A percentile compares a stretch with the other conserved stretches of the same genome.
Conservation (phyloP, 2,888 invertebrate genomes). For the Lasioglossum leucozonium region DNA sequence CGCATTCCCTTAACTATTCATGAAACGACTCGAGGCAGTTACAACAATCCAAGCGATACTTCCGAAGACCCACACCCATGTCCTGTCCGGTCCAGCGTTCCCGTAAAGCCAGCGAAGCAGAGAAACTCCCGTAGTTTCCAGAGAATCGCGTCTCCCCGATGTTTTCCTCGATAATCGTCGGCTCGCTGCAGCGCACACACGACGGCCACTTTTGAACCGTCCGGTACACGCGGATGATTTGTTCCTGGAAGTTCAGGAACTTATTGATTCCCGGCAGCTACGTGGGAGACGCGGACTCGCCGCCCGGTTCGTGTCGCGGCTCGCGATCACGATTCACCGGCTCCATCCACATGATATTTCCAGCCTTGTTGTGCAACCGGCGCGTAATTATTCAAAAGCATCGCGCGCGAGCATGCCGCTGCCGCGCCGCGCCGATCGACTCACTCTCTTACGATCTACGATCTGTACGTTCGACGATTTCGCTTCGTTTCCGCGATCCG, state of each 20-base stretch:
- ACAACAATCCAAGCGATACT: not conserved
- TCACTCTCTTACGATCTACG: not conserved
- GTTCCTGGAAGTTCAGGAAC: constrained; percentile 49
- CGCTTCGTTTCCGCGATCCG: not conserved
- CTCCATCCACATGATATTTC: constrained; percentile 27
- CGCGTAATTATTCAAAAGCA: constrained; percentile 52
- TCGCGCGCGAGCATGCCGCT: constrained; percentile 7
- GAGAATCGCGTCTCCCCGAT: not conserved
- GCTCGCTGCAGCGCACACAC: not conserved
- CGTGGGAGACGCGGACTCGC: constrained; percentile 47
- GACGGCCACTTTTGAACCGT: constrained; percentile 22
- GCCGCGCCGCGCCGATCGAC: constrained; percentile 29
- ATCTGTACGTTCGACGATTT: not conserved
- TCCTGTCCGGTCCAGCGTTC: not conserved
- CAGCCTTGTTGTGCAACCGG: constrained; percentile 42
- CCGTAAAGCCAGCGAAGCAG: not conserved
- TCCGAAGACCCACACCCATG: not conserved
- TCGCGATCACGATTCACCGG: constrained; percentile 26
- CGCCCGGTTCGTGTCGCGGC: constrained; percentile 12
- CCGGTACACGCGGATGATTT: constrained; percentile 25
- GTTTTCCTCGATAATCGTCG: not conserved
- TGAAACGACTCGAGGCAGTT: not conserved
- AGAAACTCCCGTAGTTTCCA: not conserved
- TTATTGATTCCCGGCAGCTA: constrained; percentile 47
- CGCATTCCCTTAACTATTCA: not conserved